phyloP scores from a whole-genome alignment of 2,113 vertebrate species.

The Mesoclemmys tuberculata region DNA sequence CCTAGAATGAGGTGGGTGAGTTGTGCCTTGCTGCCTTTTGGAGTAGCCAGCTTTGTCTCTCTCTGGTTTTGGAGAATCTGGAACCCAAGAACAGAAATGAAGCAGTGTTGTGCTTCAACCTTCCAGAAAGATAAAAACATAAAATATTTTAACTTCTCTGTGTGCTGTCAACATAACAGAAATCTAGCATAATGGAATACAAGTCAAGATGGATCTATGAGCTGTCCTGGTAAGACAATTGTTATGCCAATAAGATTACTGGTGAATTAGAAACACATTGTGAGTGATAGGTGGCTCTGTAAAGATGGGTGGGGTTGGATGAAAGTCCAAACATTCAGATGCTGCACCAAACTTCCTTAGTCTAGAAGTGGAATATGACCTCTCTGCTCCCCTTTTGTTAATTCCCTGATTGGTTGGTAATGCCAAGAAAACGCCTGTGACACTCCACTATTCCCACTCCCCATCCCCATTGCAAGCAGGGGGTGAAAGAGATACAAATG shows the following conservation, averaged over 20 bases:
- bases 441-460: no score
- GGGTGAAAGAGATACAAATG: no score
- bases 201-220: neutral
- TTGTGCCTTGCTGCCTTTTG: neutral
- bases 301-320: neutral
- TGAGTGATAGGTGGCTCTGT: neutral
- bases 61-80: no score
- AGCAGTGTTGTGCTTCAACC: no score
- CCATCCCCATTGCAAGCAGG: no score
- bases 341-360: neutral
- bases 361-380: neutral
- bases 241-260: neutral
- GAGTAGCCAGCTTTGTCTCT: neutral
- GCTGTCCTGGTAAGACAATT: neutral
- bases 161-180: no score
- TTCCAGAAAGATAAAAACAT: no score
- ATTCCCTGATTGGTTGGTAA: neutral
- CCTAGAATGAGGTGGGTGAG: neutral
- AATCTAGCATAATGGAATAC: neutral
- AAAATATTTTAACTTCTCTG: no score
- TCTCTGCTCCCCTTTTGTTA: neutral
- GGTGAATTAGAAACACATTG: neutral
- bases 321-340: neutral
- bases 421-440: neutral
- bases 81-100: no score